A percentile compares a stretch with the other conserved stretches of the same genome.
Evolutionary conservation across 2,888 invertebrate genomes (phyloP).

Genomic region (Drosophila tanythrix): DNA sequence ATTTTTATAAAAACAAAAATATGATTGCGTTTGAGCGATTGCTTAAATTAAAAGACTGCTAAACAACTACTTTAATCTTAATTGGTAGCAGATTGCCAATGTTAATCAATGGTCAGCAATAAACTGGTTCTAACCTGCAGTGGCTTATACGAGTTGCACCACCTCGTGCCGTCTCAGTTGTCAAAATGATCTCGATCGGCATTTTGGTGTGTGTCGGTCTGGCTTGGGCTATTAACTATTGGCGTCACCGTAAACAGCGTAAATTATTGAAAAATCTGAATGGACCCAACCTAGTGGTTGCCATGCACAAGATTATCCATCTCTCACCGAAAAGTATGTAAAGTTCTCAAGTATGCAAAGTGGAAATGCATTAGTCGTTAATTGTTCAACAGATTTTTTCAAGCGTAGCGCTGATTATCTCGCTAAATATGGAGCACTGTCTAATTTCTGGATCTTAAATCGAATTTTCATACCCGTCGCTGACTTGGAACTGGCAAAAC

Average conservation of each 20-base stretch:
- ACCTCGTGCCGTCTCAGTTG: constrained; percentile 41
- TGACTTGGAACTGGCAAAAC: constrained; percentile 56
- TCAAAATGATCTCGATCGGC: constrained; percentile 61
- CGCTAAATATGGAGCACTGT: constrained; percentile 53
- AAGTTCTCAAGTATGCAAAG: not conserved
- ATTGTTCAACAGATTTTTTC: constrained; percentile 56
- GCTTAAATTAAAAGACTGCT: not conserved
- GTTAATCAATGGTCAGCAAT: constrained; percentile 1
- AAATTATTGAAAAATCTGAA: constrained; percentile 52
- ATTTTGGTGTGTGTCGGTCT: constrained; percentile 68
- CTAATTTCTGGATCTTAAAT: constrained; percentile 67
- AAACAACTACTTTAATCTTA: not conserved
- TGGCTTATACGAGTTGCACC: constrained; percentile 18
- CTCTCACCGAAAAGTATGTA: constrained; percentile 62
- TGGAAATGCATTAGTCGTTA: accelerated
- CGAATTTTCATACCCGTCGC: constrained; percentile 65
- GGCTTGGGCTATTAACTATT: constrained; percentile 65
- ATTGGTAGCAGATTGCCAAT: constrained; percentile 25
- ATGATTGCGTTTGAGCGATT: not conserved
- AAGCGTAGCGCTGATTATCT: constrained; percentile 53
- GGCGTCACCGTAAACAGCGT: constrained; percentile 62
- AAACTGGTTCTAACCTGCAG: constrained; percentile 23
- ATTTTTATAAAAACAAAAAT: not conserved
- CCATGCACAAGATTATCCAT: constrained; percentile 62
- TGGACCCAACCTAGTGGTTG: constrained; percentile 64